Evolutionary conservation across 2,797 vertebrate species (phyloP).

Genomic region (Liparis tanakae): DNA sequence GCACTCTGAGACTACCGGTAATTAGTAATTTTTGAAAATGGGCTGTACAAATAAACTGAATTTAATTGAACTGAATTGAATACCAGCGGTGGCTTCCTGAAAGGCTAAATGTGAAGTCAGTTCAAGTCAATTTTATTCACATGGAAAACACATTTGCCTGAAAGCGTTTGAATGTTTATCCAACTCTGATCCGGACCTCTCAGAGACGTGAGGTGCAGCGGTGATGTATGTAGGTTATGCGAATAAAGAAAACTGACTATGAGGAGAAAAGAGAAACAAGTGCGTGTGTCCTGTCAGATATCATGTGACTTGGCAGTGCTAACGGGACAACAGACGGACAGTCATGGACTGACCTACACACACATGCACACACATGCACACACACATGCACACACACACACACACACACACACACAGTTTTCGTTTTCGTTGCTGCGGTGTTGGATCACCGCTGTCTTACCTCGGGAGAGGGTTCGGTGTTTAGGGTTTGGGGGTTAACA

Average conservation of each 20-base stretch:
- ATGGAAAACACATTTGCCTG: neutral
- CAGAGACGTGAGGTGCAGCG: conserved; percentile 9
- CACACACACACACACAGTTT: conserved; percentile 52
- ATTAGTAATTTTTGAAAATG: too few species aligned
- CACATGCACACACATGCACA: conserved; percentile 30
- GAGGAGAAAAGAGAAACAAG: neutral
- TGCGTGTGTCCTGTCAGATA: conserved; percentile 35
- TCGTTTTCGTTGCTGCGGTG: conserved; percentile 28
- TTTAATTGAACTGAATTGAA: too few species aligned
- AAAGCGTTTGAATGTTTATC: neutral
- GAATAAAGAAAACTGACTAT: conserved; percentile 19
- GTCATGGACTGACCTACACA: conserved; percentile 60
- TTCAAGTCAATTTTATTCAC: conserved; percentile 20
- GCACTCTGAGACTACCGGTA: too few species aligned
- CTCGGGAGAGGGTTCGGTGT: neutral
- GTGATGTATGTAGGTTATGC: conserved; percentile 21
- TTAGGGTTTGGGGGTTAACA: neutral
- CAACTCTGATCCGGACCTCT: conserved; percentile 13
- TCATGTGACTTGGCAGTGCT: conserved; percentile 59
- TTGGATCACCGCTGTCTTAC: neutral
- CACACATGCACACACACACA: too few species aligned
- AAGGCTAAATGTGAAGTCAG: conserved; percentile 31
- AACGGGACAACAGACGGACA: conserved; percentile 61
- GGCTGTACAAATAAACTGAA: too few species aligned
- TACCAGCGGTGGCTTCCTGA: neutral